These are phyloP conservation scores for Masticophis lateralis DNA, from an alignment of 2,797 vertebrate genomes.

Conservation along the genomic window DNA sequence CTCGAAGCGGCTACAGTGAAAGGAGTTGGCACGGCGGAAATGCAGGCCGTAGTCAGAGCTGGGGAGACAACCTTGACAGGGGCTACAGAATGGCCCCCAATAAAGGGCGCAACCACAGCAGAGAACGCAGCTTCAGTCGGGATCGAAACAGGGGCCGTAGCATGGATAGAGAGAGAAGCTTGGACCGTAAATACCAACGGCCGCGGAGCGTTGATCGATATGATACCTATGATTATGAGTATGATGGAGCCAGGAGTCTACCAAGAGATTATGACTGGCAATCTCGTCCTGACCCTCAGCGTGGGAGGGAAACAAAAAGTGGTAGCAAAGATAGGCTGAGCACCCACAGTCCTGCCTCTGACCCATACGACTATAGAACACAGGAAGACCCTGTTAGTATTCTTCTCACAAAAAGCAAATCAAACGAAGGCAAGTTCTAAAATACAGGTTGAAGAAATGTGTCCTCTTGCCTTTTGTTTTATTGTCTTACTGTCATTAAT, in stretches of 20 bases:
- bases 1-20: constrained; percentile 80
- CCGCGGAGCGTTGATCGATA: constrained; percentile 74
- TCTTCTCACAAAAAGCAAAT: constrained; percentile 84
- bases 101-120: constrained; percentile 58
- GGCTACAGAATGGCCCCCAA: constrained; percentile 59
- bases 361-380: constrained; percentile 60
- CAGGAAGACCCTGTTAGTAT: constrained; percentile 76
- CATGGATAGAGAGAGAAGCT: constrained; percentile 75
- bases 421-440: constrained; percentile 81
- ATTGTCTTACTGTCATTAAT: not conserved
- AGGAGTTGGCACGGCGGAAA: constrained; percentile 79
- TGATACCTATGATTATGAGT: constrained; percentile 71
- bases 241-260: constrained; percentile 74
- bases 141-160: constrained; percentile 74
- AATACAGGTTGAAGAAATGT: not conserved
- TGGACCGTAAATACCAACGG: constrained; percentile 71
- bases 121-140: constrained; percentile 64
- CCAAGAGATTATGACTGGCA: constrained; percentile 64
- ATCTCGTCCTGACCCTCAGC: constrained; percentile 62
- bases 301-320: constrained; percentile 63
- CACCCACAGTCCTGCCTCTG: constrained; percentile 79
- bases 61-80: constrained; percentile 73
- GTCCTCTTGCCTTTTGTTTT: not conserved
- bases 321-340: constrained; percentile 78
- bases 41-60: constrained; percentile 74